A percentile compares a stretch with the other conserved stretches of the same genome.
phyloP scores from a whole-genome alignment of 2,113 vertebrate genomes.

The Balaenoptera acutorostrata region DNA sequence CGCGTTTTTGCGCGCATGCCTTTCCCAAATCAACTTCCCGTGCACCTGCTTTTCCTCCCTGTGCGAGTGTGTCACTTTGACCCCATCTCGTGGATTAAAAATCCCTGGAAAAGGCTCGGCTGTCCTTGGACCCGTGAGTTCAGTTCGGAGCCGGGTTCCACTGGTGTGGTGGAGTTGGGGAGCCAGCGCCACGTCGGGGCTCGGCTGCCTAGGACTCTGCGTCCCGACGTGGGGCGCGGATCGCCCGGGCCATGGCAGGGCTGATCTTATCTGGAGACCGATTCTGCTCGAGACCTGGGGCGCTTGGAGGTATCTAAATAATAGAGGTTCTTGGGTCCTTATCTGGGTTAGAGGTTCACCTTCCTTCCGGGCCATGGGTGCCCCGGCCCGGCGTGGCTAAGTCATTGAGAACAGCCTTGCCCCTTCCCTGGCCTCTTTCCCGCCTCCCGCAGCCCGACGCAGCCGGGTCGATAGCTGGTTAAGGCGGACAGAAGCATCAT shows the following conservation, averaged over 20 bases:
- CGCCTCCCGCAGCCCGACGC: constrained; percentile 82
- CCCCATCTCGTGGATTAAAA: constrained; percentile 26
- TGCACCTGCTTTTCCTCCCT: constrained; percentile 48
- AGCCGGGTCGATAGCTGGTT: constrained; percentile 87
- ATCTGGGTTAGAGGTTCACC: not conserved
- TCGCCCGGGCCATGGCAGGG: not conserved
- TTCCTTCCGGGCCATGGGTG: not conserved
- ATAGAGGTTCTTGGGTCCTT: not conserved
- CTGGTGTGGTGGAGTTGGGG: not conserved
- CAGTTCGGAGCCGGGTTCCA: not conserved
- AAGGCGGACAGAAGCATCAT: constrained; percentile 86
- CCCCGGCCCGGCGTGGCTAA: constrained; percentile 66
- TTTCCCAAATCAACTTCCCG: not conserved
- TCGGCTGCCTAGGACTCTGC: not conserved
- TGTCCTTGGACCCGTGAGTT: not conserved
- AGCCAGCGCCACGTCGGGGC: not conserved
- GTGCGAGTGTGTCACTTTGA: not conserved
- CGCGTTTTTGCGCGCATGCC: not conserved
- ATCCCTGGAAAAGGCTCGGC: not conserved
- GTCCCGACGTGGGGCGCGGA: not conserved
- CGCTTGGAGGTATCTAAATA: not conserved
- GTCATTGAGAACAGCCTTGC: constrained; percentile 79
- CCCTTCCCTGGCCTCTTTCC: constrained; percentile 84
- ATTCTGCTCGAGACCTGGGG: not conserved
- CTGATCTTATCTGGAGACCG: not conserved